Conservation (phyloP, 2,113 vertebrate genomes). For the Dendropsophus ebraccatus region DNA sequence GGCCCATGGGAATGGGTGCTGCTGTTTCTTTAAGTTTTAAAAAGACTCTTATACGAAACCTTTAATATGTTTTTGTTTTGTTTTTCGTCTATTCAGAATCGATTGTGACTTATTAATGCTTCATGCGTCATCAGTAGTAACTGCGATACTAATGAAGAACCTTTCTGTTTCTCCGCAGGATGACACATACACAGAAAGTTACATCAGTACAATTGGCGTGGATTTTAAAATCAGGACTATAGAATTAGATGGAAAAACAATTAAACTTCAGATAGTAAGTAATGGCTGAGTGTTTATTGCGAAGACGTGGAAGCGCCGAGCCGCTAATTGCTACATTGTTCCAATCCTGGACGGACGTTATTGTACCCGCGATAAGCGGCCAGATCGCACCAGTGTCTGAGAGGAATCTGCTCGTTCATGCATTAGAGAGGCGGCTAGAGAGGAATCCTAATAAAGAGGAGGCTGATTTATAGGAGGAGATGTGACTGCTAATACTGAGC, state of each 20-base stretch:
- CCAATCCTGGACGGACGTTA: too few relatives aligned
- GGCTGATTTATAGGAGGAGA: too few relatives aligned
- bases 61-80: too few relatives aligned
- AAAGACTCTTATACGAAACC: too few relatives aligned
- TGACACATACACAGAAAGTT: conserved; percentile 98
- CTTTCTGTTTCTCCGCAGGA: conserved; percentile 76
- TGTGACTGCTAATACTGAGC: too few relatives aligned
- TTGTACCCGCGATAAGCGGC: not conserved
- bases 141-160: not conserved
- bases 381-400: too few relatives aligned
- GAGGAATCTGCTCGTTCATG: not conserved
- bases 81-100: too few relatives aligned
- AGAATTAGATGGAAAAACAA: conserved; percentile 97
- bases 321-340: conserved; percentile 1
- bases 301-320: not conserved
- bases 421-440: not conserved
- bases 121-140: not conserved
- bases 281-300: not conserved
- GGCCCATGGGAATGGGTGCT: too few relatives aligned
- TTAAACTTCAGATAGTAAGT: conserved; percentile 99
- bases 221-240: conserved; percentile 99
- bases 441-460: not conserved
- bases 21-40: too few relatives aligned
- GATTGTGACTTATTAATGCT: too few relatives aligned
- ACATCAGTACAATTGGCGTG: conserved; percentile 98